These are phyloP conservation scores for Stegodyphus mimosarum DNA, from an alignment of 1,140 invertebrate genomes.

Conservation along the genomic window DNA sequence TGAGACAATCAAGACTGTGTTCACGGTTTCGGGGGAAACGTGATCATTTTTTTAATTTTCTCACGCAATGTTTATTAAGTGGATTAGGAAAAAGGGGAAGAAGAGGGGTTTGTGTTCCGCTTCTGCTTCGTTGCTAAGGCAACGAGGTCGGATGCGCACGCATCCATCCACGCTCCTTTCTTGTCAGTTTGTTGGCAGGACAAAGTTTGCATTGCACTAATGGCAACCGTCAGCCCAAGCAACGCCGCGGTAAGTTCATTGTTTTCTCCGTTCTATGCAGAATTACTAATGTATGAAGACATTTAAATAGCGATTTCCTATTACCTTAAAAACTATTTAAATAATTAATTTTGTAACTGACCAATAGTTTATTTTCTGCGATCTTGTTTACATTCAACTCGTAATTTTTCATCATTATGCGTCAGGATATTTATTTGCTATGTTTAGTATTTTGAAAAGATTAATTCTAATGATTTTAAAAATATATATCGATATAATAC, in stretches of 20 bases:
- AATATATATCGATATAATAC: too few relatives aligned
- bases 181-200: background rate
- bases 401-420: too few relatives aligned
- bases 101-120: slow-evolving; percentile 34
- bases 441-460: too few relatives aligned
- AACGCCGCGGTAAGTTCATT: slow-evolving; percentile 33
- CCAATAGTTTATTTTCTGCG: too few relatives aligned
- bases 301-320: too few relatives aligned
- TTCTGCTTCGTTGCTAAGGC: slow-evolving; percentile 32
- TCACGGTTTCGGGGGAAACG: background rate
- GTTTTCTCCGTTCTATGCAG: background rate
- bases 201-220: slow-evolving; percentile 14
- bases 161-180: background rate
- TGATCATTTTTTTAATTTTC: background rate
- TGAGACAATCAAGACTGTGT: too few relatives aligned
- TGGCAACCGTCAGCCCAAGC: slow-evolving; percentile 42
- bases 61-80: background rate
- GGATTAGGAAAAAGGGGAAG: background rate
- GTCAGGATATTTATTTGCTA: too few relatives aligned
- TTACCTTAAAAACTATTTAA: too few relatives aligned
- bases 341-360: too few relatives aligned
- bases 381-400: too few relatives aligned
- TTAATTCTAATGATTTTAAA: too few relatives aligned
- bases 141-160: slow-evolving; percentile 33
- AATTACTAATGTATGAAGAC: too few relatives aligned